A percentile compares a stretch with the other conserved stretches of the same genome.
Conservation (phyloP, 92 coral and sea anemone species). For the Siderastrea siderea region DNA sequence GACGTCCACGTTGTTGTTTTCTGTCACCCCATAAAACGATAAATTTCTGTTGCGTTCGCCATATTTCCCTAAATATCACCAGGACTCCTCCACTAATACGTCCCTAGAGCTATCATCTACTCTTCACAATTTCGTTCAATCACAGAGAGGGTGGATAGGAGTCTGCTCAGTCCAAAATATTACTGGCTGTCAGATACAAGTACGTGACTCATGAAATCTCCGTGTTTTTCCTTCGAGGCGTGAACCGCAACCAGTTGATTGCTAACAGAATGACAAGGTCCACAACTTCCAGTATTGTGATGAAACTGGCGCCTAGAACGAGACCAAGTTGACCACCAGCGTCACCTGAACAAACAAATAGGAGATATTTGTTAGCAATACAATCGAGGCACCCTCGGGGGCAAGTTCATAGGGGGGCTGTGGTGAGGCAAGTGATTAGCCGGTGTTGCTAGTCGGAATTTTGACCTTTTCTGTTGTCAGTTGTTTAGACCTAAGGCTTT, state of each 20-base stretch:
- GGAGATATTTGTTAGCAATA: background rate
- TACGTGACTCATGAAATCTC: background rate
- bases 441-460: too few species aligned
- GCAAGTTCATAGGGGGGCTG: too few species aligned
- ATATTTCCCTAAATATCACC: too few species aligned
- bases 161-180: background rate
- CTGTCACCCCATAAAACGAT: too few species aligned
- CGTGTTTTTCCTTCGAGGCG: background rate
- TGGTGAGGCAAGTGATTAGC: too few species aligned
- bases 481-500: too few species aligned
- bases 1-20: too few species aligned
- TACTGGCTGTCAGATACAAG: background rate
- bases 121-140: background rate
- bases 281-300: conserved; percentile 69
- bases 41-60: too few species aligned
- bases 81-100: too few species aligned
- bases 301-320: conserved; percentile 79
- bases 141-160: background rate
- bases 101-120: too few species aligned
- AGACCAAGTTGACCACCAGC: conserved; percentile 84
- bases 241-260: conserved; percentile 43
- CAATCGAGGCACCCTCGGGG: too few species aligned
- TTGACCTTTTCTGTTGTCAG: too few species aligned
- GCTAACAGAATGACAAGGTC: conserved; percentile 61
- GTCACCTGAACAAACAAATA: conserved; percentile 53